Conservation (phyloP, 2,888 invertebrate genomes). For the Drosophila atripex region DNA sequence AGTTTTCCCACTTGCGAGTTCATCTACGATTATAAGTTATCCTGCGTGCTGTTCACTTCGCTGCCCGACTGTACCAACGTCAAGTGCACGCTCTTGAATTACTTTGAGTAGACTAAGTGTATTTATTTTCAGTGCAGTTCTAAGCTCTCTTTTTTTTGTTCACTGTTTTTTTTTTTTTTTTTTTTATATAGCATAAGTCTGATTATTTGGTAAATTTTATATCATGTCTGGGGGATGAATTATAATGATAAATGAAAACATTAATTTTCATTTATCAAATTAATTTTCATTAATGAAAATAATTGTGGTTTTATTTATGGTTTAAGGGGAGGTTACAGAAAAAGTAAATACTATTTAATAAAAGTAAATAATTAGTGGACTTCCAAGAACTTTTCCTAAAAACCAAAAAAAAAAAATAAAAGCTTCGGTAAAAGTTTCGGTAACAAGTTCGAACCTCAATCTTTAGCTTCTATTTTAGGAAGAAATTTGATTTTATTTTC, state of each 20-base stretch:
- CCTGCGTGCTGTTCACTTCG: slow-evolving; percentile 83
- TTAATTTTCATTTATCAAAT: too few species aligned
- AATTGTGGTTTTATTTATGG: not conserved
- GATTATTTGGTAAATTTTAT: slow-evolving; percentile 53
- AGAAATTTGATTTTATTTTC: not conserved
- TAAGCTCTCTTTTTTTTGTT: slow-evolving; percentile 32
- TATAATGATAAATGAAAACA: slow-evolving; percentile 21
- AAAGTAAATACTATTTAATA: too few species aligned
- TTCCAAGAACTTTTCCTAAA: too few species aligned
- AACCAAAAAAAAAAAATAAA: too few species aligned
- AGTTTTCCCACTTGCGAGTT: slow-evolving; percentile 83
- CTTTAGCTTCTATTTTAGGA: too few species aligned
- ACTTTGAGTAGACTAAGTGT: slow-evolving; percentile 69
- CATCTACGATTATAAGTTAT: slow-evolving; percentile 82
- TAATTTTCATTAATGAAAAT: too few species aligned
- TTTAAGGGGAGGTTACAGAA: not conserved
- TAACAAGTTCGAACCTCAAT: too few species aligned
- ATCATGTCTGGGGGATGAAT: slow-evolving; percentile 24
- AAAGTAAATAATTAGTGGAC: too few species aligned
- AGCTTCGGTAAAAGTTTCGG: too few species aligned
- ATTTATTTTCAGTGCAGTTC: slow-evolving; percentile 19
- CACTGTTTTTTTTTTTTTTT: not conserved
- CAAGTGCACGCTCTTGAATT: slow-evolving; percentile 82
- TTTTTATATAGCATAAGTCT: slow-evolving; percentile 44
- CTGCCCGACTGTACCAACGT: slow-evolving; percentile 83